Evolutionary conservation across 1,140 invertebrate genomes (phyloP), one percentile per base, ranked within the genome.

Genomic region (Drepana arcuata): DNA sequence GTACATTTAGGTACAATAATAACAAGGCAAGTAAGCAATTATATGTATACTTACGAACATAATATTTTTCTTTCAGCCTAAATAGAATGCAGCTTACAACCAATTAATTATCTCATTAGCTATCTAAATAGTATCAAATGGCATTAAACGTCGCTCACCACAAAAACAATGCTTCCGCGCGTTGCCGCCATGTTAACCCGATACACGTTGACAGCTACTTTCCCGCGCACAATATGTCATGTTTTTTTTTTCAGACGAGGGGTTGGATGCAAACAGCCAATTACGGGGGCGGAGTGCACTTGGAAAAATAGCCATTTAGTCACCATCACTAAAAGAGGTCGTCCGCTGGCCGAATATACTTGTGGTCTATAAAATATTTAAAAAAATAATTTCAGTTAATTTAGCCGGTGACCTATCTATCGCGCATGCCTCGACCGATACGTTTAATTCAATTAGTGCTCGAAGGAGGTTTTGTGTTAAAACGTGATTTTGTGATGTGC

Each of bases 231-330:
- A 77, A 70, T 75, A 77, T 80, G 73, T 77, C 65, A 68, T 71
- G 64, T 73, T 73, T 74, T 78, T 70, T 72, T 78, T 81, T 73
- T 56, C 46, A 52, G 41, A 37, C 58, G 65, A 72, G 69, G 75
- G 71, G 73, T 65, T 78, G 70, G 71, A 67, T 77, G 75, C 71
- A 80, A 81, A 81, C 73, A 81, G 53, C 71, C 77, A 78, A 81
- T 81, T 80, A 80, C 57, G 54, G 71, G 71, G 72, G 69, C 64
- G 70, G 62, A 57, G 48, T 62, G 55, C 55, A 67, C 50, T 68
- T 62, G 51, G 52, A 39, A 37, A 59, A 70, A 73, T 75, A 75
- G 69, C n/a, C n/a, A n/a, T 77, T 77, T 75, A 77, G 75, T 75
- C 59, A 79, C 56, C 54, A 65, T 51, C 60, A 69, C 61, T 59